Evolutionary conservation across 2,797 vertebrate species (phyloP), one percentile per base, ranked within the genome.

Genomic region (Rhabdophis nuchalis): DNA sequence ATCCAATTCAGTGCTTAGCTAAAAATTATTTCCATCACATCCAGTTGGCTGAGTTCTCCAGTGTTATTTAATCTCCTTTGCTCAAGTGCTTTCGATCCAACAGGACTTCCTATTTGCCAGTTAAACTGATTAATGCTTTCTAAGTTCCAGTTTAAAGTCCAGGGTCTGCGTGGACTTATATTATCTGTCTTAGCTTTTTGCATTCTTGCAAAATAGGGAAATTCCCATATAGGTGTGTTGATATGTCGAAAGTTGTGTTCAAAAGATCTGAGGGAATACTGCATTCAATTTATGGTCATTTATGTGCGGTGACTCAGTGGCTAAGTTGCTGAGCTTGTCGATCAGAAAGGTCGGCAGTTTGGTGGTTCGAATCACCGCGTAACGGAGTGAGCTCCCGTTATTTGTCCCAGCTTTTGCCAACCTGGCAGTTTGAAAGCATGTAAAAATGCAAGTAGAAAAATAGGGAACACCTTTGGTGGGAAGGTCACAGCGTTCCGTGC

Each of bases 141-240:
- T 50, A 56, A 85, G 54, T 29, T 61, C 23, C 68, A 53, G 8
- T 27, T 89, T 58, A 23, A 58, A 58, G 23, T 64, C 46, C 32
- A 53, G 52, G 23, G 23, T 23, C 8, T 32, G 53, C 27, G 5
- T 18, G 29, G 23, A n/a, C 7, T 25, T n/a, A 29, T 5, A 2
- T 27, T 36, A 29, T 29, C 29, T 88, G 12, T 56, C 12, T 0
- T 12, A 41, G 8, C 12, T 3, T 86, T 86, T 86, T 13, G 1
- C 56, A 3, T 85, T 89, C n/a, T 60, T 85, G 14, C 46, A 54
- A 9, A 1, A 12, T 29, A 29, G 68, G 36, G n/a, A 61, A 61
- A 36, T 6, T 41, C 5, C 16, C 4, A 7, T 10, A 2, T 29
- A 12, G 20, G 2, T 36, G 20, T 41, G 0, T 52, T 27, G 23